phyloP scores from a whole-genome alignment of 1,140 invertebrate genomes.

The Pemphigus obesinymphae region DNA sequence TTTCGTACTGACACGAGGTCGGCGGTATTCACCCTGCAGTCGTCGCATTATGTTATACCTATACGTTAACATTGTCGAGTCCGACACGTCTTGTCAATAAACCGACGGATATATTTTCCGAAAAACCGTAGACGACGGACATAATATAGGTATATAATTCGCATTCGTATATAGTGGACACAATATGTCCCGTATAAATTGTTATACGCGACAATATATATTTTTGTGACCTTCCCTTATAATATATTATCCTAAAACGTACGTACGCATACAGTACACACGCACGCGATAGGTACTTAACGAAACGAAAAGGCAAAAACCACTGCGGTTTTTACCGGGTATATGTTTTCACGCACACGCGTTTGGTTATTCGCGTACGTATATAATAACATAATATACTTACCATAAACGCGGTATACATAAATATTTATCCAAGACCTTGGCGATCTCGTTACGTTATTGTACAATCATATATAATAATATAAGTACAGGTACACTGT shows the following conservation, averaged over 20 bases:
- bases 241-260: neutral
- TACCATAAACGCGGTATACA: neutral
- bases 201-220: neutral
- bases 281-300: too few species aligned
- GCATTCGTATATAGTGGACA: too few species aligned
- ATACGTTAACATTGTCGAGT: neutral
- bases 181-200: too few species aligned
- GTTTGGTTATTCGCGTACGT: too few species aligned
- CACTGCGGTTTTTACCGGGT: too few species aligned
- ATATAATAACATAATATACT: too few species aligned
- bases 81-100: neutral
- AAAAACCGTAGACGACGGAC: neutral
- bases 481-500: neutral
- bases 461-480: too few species aligned
- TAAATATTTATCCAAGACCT: neutral
- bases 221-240: neutral
- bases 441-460: neutral
- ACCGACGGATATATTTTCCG: neutral
- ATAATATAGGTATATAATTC: too few species aligned
- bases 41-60: neutral
- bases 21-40: neutral
- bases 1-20: neutral
- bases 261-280: too few species aligned
- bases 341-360: too few species aligned
- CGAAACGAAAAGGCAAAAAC: too few species aligned